Base-by-base conservation (phyloP, 2,888 invertebrate genomes). In the Ectropis crepuscularia region DNA sequence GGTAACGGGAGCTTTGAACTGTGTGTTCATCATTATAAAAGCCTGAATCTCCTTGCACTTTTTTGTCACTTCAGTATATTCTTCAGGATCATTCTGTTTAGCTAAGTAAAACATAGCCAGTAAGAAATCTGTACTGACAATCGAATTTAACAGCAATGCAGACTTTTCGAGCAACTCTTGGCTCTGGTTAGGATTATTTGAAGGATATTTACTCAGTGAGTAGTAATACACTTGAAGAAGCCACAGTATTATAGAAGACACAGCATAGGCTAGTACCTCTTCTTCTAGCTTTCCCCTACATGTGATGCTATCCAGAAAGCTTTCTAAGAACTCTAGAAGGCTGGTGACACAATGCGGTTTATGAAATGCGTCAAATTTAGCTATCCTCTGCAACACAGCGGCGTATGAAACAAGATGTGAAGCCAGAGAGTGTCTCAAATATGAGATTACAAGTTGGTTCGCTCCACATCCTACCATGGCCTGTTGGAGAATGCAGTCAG, bases 391-490 rank as follows among this genome's bases (percentile, higher is more conserved):
- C 38, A 98, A 86, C 0, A 98, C 98, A 5, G 98, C 97, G 6
- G 97, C 97, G 83, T 98, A 97, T 0, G 98, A 98, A 0, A 99
- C 97, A 69, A 98, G 89, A 88, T 98, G 98, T 6, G 98, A 96
- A 73, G 97, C 97, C 58, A 98, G 87, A 0, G 98, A 98, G 90
- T 99, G 98, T 83, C 97, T 97, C 66, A 99, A 92, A 85, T 99
- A 99, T 10, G 98, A 98, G 71, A 99, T 93, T 45, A 98, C 97
- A 71, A 99, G 91, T 82, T 96, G 95, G 88, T 99, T 99, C 0
- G 98, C 98, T 37, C 97, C 97, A 38, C 97, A 97, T 38, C 99
- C 99, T 45, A 98, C 97, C 76, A 98, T 94, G 0, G 98, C 98
- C 90, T 99, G 98, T 80, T 98, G 97, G 28, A 99, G 93, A 73